These are phyloP conservation scores for Ganaspis sp. DNA, from an alignment of 1,140 invertebrate species.

Conservation along the genomic window DNA sequence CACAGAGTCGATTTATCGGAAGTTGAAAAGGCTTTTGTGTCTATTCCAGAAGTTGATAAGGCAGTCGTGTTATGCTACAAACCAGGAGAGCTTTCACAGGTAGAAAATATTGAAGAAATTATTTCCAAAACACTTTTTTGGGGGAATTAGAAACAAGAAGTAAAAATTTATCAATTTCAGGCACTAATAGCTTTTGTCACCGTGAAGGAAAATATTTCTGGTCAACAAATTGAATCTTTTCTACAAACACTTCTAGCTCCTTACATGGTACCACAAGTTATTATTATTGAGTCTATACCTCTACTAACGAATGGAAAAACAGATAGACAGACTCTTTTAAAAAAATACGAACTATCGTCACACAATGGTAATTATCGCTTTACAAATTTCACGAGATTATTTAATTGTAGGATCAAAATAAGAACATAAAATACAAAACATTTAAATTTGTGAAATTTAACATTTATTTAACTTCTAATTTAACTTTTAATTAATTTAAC, in stretches of 20 bases:
- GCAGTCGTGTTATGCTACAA: slow-evolving; percentile 87
- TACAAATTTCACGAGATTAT: too few species aligned
- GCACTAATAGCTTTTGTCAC: slow-evolving; percentile 86
- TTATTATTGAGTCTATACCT: slow-evolving; percentile 84
- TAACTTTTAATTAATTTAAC: too few species aligned
- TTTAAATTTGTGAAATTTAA: too few species aligned
- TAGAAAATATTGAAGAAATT: slow-evolving; percentile 57
- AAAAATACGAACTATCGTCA: slow-evolving; percentile 82
- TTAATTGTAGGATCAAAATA: too few species aligned
- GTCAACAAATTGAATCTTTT: slow-evolving; percentile 80
- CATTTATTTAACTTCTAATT: too few species aligned
- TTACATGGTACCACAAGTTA: slow-evolving; percentile 87
- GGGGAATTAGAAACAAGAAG: neutral
- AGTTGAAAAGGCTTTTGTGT: slow-evolving; percentile 83
- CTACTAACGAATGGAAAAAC: slow-evolving; percentile 90
- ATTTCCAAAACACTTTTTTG: neutral
- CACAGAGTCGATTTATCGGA: slow-evolving; percentile 90
- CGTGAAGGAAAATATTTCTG: slow-evolving; percentile 76
- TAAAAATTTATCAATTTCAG: slow-evolving; percentile 67
- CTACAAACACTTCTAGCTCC: slow-evolving; percentile 81
- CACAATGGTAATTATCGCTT: slow-evolving; percentile 76
- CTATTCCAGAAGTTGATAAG: slow-evolving; percentile 79
- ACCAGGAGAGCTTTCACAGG: slow-evolving; percentile 82
- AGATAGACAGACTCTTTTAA: slow-evolving; percentile 85
- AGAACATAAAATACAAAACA: too few species aligned